A percentile compares a stretch with the other conserved stretches of the same genome.
Conservation (phyloP, 2,113 vertebrate genomes). For the Megaceryle torquata region DNA sequence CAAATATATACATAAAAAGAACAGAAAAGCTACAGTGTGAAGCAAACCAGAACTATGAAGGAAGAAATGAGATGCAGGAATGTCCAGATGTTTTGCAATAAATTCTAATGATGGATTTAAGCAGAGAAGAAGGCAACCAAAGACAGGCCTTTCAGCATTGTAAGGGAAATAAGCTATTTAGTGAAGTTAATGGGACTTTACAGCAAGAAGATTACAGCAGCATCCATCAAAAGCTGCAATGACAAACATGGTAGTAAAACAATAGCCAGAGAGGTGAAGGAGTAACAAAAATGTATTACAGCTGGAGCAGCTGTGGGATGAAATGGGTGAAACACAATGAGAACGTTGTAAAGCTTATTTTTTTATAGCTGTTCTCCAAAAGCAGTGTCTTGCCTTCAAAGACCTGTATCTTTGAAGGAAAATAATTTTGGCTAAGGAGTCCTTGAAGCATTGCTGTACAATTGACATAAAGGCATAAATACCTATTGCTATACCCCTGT, state of each 20-base stretch:
- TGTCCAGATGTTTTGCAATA: background rate
- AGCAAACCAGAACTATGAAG: background rate
- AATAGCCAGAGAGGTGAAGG: background rate
- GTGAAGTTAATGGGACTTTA: slow-evolving; percentile 9
- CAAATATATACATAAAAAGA: background rate
- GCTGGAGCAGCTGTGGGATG: background rate
- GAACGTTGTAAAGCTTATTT: background rate
- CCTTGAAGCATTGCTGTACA: background rate
- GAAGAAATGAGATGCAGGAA: background rate
- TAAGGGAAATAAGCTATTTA: slow-evolving; percentile 16
- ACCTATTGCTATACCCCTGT: fast-evolving
- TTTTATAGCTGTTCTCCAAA: background rate
- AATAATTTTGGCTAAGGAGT: background rate
- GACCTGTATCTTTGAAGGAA: background rate
- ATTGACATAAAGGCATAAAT: background rate
- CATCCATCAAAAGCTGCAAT: background rate
- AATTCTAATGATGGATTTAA: background rate
- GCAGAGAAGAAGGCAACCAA: background rate
- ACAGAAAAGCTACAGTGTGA: background rate
- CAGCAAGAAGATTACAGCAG: background rate
- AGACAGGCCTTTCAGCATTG: background rate
- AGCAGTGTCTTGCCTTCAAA: background rate
- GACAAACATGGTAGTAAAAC: background rate
- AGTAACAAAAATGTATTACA: background rate
- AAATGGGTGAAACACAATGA: background rate